Conservation (phyloP, 2,888 invertebrate species). For the Acanthopleura granulata region DNA sequence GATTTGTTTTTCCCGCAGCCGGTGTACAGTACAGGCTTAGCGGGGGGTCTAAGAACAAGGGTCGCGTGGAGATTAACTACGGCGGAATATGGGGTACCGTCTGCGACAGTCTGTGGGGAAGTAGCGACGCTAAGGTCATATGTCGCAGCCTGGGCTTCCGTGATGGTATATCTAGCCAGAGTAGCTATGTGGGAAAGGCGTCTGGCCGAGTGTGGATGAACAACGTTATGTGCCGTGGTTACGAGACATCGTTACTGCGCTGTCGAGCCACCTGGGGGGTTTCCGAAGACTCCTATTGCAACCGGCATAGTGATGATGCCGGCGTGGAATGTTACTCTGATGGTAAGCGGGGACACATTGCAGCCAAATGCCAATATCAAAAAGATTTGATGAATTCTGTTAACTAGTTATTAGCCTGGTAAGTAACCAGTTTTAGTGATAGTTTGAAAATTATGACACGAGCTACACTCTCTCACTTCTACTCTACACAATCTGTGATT, state of each 20-base stretch:
- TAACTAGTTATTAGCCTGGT: too few species aligned
- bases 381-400: too few species aligned
- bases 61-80: conserved; percentile 79
- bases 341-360: conserved; percentile 30
- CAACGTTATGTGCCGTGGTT: conserved; percentile 70
- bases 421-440: too few species aligned
- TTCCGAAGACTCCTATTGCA: conserved; percentile 28
- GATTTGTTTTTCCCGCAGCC: neutral
- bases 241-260: conserved; percentile 32
- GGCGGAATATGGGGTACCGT: conserved; percentile 83
- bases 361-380: too few species aligned
- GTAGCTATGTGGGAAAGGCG: conserved; percentile 27
- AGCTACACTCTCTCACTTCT: too few species aligned
- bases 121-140: conserved; percentile 45
- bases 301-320: conserved; percentile 36
- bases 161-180: conserved; percentile 36
- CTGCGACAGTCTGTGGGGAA: conserved; percentile 76
- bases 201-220: conserved; percentile 56
- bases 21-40: conserved; percentile 11
- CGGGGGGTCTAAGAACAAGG: conserved; percentile 56
- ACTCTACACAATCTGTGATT: too few species aligned
- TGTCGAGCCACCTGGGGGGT: conserved; percentile 24
- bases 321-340: conserved; percentile 47
- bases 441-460: too few species aligned
- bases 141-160: conserved; percentile 50